Conservation (phyloP, 2,113 vertebrate genomes). For the Gadus chalcogrammus region DNA sequence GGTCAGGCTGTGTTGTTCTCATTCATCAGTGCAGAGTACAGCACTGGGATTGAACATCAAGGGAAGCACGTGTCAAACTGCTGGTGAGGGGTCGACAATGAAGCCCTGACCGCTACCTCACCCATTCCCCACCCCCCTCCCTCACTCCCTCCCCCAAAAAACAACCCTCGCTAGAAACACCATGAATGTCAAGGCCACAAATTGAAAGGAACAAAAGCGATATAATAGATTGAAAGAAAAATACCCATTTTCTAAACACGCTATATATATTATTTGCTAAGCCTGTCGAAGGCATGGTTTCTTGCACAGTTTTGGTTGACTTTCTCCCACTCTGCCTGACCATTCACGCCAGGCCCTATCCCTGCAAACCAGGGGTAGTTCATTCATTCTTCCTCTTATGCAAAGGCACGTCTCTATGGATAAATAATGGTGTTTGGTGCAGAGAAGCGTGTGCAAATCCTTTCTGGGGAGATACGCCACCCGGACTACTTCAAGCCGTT, state of each 20-base stretch:
- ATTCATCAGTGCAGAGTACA: conserved; percentile 60
- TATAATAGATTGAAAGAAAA: neutral
- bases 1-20: conserved; percentile 54
- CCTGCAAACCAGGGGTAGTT: too few relatives aligned
- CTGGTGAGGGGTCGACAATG: conserved; percentile 44
- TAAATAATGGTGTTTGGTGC: neutral
- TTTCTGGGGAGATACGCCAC: too few relatives aligned
- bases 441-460: too few relatives aligned
- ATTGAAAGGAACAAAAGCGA: neutral
- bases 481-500: too few relatives aligned
- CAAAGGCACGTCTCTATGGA: neutral
- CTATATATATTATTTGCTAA: neutral
- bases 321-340: too few relatives aligned
- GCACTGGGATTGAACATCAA: conserved; percentile 57
- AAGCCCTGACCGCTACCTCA: neutral
- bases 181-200: too few relatives aligned
- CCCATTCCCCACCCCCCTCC: neutral
- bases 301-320: neutral
- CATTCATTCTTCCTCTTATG: neutral
- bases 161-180: too few relatives aligned
- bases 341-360: too few relatives aligned
- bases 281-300: neutral
- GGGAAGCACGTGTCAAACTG: conserved; percentile 63
- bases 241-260: neutral
- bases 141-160: neutral